Evolutionary conservation across 2,113 vertebrate genomes (phyloP).

Genomic region (Elaphurus davidianus): DNA sequence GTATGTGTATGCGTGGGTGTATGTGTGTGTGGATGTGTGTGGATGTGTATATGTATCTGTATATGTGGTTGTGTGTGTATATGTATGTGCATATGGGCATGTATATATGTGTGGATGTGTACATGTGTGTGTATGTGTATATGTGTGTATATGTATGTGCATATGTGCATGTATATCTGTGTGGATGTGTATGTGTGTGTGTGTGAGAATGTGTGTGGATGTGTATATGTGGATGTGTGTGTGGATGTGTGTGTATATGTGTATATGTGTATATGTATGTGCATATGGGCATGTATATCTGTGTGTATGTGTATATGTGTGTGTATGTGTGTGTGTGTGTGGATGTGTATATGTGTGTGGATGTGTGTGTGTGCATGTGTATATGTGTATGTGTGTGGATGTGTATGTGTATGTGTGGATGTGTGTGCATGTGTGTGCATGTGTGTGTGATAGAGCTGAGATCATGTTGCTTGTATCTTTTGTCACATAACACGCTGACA

Average conservation of each 20-base stretch:
- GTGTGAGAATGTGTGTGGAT: accelerated
- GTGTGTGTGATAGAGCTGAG: neutral
- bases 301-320: no score
- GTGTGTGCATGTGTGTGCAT: no score
- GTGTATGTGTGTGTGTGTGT: accelerated
- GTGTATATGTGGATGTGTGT: no score
- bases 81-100: accelerated
- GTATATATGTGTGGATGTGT: accelerated
- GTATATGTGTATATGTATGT: accelerated
- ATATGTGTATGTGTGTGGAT: no score
- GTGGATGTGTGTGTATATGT: no score
- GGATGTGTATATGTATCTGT: accelerated
- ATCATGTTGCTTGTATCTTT: accelerated
- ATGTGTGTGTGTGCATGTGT: accelerated
- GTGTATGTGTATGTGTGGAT: no score
- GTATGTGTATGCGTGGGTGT: accelerated
- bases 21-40: accelerated
- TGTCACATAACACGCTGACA: accelerated
- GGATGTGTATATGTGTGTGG: no score
- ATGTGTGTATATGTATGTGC: accelerated
- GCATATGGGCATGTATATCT: accelerated
- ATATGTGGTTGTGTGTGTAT: accelerated
- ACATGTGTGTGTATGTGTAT: accelerated
- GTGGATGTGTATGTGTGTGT: accelerated
- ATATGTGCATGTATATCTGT: accelerated